Evolutionary conservation across 2,797 vertebrate genomes (phyloP).

Genomic region (Odontamblyopus lacepedii): DNA sequence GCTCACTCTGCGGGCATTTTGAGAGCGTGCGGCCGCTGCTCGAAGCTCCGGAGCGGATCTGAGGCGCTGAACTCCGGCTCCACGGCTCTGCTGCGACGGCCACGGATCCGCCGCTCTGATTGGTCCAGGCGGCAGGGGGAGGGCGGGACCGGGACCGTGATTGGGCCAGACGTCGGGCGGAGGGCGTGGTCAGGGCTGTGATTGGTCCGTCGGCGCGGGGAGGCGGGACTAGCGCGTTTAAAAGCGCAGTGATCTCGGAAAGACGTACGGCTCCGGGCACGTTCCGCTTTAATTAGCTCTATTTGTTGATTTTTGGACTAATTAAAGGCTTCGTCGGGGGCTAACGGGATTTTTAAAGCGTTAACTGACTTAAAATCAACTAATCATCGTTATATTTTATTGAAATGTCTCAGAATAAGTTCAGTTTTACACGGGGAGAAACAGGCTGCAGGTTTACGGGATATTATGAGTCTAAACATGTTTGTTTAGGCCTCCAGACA

Average conservation of each 20-base stretch:
- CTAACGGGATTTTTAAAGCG: neutral
- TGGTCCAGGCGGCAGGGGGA: no score
- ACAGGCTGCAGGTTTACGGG: no score
- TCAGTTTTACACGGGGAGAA: no score
- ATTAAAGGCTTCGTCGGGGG: neutral
- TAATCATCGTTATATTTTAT: neutral
- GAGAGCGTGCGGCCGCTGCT: neutral
- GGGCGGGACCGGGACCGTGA: neutral
- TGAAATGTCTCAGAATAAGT: no score
- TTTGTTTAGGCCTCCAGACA: no score
- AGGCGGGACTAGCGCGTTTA: neutral
- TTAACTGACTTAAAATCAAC: neutral
- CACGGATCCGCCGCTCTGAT: no score
- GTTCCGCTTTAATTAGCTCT: neutral
- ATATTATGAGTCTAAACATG: no score
- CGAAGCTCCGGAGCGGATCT: neutral
- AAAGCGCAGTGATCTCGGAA: neutral
- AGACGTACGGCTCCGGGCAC: neutral
- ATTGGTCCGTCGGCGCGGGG: neutral
- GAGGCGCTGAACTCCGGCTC: neutral
- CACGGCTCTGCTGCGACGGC: no score
- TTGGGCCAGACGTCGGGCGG: neutral
- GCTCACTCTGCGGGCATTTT: neutral
- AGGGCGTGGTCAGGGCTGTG: neutral
- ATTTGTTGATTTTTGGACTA: neutral